phyloP scores from a whole-genome alignment of 2,797 vertebrate species.

The Fratercula arctica region DNA sequence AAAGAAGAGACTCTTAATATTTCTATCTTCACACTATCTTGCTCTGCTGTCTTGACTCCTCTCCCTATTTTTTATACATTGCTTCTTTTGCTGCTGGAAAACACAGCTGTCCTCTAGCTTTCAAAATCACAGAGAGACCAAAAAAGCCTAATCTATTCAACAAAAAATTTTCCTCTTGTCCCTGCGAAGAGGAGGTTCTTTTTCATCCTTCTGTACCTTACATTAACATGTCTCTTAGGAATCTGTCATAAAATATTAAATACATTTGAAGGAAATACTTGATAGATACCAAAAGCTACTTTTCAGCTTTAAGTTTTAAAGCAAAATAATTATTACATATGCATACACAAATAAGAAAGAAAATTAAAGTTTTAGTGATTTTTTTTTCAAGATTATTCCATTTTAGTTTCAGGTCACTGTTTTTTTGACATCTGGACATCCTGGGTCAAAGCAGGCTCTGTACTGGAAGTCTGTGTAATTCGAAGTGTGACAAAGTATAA shows the following conservation, averaged over 20 bases:
- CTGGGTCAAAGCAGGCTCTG: neutral
- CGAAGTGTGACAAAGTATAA: neutral
- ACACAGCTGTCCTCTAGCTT: neutral
- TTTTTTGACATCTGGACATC: neutral
- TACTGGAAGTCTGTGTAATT: neutral
- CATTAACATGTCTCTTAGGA: neutral
- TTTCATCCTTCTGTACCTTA: neutral
- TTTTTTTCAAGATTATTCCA: neutral
- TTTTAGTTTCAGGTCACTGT: neutral
- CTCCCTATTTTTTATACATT: neutral
- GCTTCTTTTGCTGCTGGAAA: neutral
- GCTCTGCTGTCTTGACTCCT: neutral
- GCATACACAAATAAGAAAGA: neutral
- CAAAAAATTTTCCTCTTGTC: neutral
- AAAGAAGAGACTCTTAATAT: neutral
- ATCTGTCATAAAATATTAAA: neutral
- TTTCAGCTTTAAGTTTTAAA: neutral
- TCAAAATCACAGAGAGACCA: neutral
- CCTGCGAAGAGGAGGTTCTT: neutral
- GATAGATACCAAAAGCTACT: neutral
- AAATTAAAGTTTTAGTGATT: neutral
- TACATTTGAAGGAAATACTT: neutral
- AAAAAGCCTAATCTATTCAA: neutral
- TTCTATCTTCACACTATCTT: neutral
- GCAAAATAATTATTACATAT: neutral